These are phyloP conservation scores for Watsonalla cultraria DNA, from an alignment of 2,888 invertebrate species.

Conservation along the genomic window DNA sequence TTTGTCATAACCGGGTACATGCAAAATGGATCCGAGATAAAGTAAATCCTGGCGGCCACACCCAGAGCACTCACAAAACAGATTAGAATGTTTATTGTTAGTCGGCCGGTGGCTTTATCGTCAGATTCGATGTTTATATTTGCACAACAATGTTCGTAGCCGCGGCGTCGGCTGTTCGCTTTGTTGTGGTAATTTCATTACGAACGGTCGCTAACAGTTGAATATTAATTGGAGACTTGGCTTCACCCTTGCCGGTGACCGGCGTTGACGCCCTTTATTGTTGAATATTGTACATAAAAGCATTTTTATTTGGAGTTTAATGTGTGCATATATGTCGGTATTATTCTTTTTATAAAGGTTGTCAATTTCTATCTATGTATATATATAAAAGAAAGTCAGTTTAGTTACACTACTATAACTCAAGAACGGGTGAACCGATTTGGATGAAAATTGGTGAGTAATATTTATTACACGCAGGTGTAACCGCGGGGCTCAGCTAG, in stretches of 20 bases:
- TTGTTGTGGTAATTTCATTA: constrained; percentile 76
- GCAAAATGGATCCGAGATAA: neutral
- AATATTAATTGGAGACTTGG: constrained; percentile 60
- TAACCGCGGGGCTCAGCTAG: no score
- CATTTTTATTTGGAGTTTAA: neutral
- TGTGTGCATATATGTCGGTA: neutral
- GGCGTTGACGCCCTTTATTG: neutral
- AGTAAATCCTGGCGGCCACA: constrained; percentile 10
- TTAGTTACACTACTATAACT: no score
- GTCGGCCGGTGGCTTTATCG: constrained; percentile 38
- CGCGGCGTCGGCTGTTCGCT: constrained; percentile 37
- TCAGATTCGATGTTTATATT: constrained; percentile 69
- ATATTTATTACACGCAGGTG: no score
- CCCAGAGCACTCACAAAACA: constrained; percentile 19
- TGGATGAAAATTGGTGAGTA: no score
- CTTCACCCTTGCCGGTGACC: constrained; percentile 41
- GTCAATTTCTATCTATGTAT: no score
- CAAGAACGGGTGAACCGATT: no score
- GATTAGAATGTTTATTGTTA: constrained; percentile 31
- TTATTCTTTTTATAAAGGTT: neutral
- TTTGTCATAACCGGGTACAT: neutral
- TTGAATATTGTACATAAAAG: neutral
- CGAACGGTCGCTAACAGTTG: constrained; percentile 54
- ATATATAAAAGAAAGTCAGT: no score
- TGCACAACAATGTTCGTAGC: constrained; percentile 59